A percentile compares a stretch with the other conserved stretches of the same genome.
Conservation (phyloP, 2,888 invertebrate genomes). For the Apodemia duryi region DNA sequence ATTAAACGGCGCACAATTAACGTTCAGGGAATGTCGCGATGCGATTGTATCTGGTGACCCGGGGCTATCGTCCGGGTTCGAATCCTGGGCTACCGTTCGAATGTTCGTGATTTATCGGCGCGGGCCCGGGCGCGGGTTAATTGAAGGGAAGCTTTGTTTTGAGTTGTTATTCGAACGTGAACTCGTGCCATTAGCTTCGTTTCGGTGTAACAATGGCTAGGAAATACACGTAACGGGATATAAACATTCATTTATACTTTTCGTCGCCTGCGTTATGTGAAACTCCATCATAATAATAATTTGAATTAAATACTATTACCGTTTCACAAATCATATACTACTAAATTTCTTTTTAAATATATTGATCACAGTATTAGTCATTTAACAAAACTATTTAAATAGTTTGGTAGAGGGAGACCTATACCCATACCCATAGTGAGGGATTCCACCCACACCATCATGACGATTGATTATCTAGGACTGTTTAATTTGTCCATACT, state of each 20-base stretch:
- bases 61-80: slow-evolving; percentile 67
- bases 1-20: slow-evolving; percentile 67
- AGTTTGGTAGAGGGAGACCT: too few species aligned
- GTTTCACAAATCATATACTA: too few species aligned
- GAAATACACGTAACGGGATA: slow-evolving; percentile 12
- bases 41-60: slow-evolving; percentile 68
- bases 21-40: slow-evolving; percentile 57
- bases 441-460: too few species aligned
- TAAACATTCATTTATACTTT: not conserved
- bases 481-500: too few species aligned
- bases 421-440: too few species aligned
- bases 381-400: too few species aligned
- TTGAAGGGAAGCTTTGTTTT: slow-evolving; percentile 46
- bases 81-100: slow-evolving; percentile 55
- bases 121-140: slow-evolving; percentile 52
- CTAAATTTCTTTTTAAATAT: too few species aligned
- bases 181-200: slow-evolving; percentile 30
- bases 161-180: slow-evolving; percentile 32
- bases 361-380: too few species aligned
- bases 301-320: too few species aligned
- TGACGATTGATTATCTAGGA: too few species aligned
- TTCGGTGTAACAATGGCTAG: slow-evolving; percentile 24
- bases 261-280: too few species aligned
- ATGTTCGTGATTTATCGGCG: slow-evolving; percentile 64
- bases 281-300: too few species aligned